These are phyloP conservation scores for Hycleus cichorii DNA, from an alignment of 1,140 invertebrate species.

Conservation along the genomic window DNA sequence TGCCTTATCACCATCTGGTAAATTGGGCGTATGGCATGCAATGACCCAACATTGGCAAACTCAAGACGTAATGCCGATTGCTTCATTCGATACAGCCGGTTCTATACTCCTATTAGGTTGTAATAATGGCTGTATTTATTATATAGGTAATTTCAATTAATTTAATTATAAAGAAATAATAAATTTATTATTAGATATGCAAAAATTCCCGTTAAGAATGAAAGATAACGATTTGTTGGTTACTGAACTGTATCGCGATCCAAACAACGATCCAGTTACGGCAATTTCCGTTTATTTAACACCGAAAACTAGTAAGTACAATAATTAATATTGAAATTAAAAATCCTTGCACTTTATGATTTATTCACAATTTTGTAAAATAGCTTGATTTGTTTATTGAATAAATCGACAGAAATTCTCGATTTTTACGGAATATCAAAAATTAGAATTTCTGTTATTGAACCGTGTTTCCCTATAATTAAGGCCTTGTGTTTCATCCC, in stretches of 20 bases:
- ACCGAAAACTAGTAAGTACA: conserved; percentile 86
- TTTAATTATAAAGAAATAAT: neutral
- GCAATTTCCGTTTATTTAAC: conserved; percentile 98
- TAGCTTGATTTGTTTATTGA: neutral
- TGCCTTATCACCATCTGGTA: conserved; percentile 86
- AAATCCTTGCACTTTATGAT: neutral
- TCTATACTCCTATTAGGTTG: conserved; percentile 92
- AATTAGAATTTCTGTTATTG: neutral
- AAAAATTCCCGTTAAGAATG: conserved; percentile 97
- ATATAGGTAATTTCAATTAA: conserved; percentile 66
- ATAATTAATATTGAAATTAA: neutral
- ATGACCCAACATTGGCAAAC: conserved; percentile 98
- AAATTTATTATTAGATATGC: conserved; percentile 75
- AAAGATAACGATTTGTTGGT: conserved; percentile 98
- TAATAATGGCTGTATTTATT: conserved; percentile 94
- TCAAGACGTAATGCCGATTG: conserved; percentile 89
- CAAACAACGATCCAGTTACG: conserved; percentile 89
- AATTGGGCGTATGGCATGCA: conserved; percentile 97
- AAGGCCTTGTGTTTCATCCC: conserved; percentile 45
- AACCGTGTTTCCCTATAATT: conserved; percentile 27
- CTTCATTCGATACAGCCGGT: conserved; percentile 93
- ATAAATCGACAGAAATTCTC: neutral
- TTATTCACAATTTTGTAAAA: conserved; percentile 8
- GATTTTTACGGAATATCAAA: neutral
- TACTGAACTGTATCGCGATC: conserved; percentile 93